Conservation (phyloP, 2,797 vertebrate species). For the Octomys mimax region DNA sequence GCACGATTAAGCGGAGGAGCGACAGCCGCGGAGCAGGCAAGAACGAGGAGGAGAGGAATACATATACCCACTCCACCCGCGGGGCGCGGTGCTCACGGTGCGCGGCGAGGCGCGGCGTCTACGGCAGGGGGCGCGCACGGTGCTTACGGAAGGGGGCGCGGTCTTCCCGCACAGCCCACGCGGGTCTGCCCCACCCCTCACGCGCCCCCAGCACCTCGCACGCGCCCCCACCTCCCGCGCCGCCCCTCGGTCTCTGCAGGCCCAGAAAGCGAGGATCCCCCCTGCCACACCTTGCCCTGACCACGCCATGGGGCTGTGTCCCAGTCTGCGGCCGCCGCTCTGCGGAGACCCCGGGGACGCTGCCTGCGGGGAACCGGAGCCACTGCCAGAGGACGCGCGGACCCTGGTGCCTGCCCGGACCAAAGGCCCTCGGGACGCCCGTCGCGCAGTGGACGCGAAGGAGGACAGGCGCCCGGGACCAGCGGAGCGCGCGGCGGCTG, state of each 20-base stretch:
- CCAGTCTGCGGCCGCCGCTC: conserved; percentile 97
- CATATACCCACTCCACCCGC: neutral
- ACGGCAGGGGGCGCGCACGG: neutral
- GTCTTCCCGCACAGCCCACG: neutral
- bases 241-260: neutral
- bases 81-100: neutral
- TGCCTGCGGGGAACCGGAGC: conserved; percentile 89
- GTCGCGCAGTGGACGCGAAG: neutral
- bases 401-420: conserved; percentile 81
- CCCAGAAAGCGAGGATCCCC: neutral
- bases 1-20: neutral
- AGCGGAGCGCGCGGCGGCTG: neutral
- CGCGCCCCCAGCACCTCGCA: neutral
- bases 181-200: neutral
- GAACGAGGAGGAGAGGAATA: neutral
- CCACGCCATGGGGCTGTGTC: conserved; percentile 95
- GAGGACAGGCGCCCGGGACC: neutral
- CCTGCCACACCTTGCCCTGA: too few species aligned
- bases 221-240: neutral
- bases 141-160: neutral
- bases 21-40: neutral
- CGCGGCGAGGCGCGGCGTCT: neutral
- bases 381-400: conserved; percentile 88
- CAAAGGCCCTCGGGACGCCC: neutral
- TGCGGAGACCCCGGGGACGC: conserved; percentile 94